Base-by-base conservation (phyloP, 1,140 invertebrate species). In the Limonius californicus region DNA sequence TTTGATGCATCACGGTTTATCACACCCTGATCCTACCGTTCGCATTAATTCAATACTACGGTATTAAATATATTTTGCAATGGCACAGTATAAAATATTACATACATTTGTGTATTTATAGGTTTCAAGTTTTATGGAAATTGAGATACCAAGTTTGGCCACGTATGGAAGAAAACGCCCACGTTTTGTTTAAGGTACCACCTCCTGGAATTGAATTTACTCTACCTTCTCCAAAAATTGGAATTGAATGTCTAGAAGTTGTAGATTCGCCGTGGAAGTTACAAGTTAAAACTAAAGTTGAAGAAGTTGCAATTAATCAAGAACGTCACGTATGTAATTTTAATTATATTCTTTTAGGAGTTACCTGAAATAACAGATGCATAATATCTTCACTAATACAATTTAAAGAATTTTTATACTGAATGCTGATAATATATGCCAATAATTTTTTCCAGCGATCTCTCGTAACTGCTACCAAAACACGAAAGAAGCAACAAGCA, bases 221-320 rank as follows among this genome's bases (percentile, higher is more conserved):
- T 0, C 78, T 99, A 14, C 97, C 97, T 0, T 99, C 97, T 0
- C 98, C 98, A 0, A 97, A 97, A 77, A 98, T 99, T 68, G 97
- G 97, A 4, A 92, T 95, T 18, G 94, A 97, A 76, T 93, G 90
- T 23, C 79, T 95, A 60, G 90, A 93, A 1, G 94, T 99, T 1
- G 93, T 98, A 0, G 97, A 99, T 82, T 96, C 98, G 15, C 97
- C 97, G 0, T 99, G 97, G 97, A 94, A 95, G 85, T 94, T 98
- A 0, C 89, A 95, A 74, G 92, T 95, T 12, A 98, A 98, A 78
- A 94, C 94, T 0, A 99, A 99, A 80, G 95, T 99, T 20, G 96
- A 99, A 82, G 97, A 99, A 82, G 95, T 99, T 59, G 97, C 96
- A 0, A 86, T 99, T n/a, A 98, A 96, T 79, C 95, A 99, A 78